A percentile compares a stretch with the other conserved stretches of the same genome.
Evolutionary conservation across 2,113 vertebrate genomes (phyloP).

Genomic region (Spea multiplicata): DNA sequence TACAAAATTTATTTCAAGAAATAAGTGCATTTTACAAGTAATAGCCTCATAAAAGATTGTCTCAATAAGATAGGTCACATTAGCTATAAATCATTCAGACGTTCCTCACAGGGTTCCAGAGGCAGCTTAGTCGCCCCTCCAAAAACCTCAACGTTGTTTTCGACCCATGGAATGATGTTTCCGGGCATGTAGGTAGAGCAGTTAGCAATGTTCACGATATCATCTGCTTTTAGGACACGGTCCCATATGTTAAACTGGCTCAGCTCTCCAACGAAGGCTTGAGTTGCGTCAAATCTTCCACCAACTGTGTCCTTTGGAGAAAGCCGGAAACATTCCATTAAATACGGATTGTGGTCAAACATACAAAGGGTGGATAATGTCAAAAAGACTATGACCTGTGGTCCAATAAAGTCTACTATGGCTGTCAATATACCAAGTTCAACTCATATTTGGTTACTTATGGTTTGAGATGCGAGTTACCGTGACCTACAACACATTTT

Average conservation of each 20-base stretch:
- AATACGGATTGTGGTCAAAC: too few species aligned
- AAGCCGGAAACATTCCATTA: slow-evolving; percentile 39
- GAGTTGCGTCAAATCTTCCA: slow-evolving; percentile 93
- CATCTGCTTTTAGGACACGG: slow-evolving; percentile 84
- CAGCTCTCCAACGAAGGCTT: slow-evolving; percentile 96
- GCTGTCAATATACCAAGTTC: too few species aligned
- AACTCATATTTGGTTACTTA: too few species aligned
- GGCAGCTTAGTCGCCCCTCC: slow-evolving; percentile 90
- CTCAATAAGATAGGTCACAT: slow-evolving; percentile 55
- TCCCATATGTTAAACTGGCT: slow-evolving; percentile 99
- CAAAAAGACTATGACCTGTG: too few species aligned
- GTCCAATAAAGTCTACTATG: too few species aligned
- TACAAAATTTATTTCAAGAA: slow-evolving; percentile 25
- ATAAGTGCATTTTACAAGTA: slow-evolving; percentile 49
- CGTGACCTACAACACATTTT: too few species aligned
- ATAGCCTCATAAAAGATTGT: slow-evolving; percentile 56
- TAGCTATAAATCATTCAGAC: slow-evolving; percentile 86
- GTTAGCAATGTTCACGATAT: slow-evolving; percentile 91
- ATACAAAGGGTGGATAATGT: too few species aligned
- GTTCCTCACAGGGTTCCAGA: slow-evolving; percentile 91
- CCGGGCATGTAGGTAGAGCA: slow-evolving; percentile 96
- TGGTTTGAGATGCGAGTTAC: too few species aligned
- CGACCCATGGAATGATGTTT: slow-evolving; percentile 94
- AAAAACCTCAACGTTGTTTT: slow-evolving; percentile 90
- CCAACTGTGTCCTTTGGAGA: slow-evolving; percentile 86